Evolutionary conservation across 2,888 invertebrate species (phyloP), one percentile per base, ranked within the genome.

Genomic region (Augochlorella aurata): DNA sequence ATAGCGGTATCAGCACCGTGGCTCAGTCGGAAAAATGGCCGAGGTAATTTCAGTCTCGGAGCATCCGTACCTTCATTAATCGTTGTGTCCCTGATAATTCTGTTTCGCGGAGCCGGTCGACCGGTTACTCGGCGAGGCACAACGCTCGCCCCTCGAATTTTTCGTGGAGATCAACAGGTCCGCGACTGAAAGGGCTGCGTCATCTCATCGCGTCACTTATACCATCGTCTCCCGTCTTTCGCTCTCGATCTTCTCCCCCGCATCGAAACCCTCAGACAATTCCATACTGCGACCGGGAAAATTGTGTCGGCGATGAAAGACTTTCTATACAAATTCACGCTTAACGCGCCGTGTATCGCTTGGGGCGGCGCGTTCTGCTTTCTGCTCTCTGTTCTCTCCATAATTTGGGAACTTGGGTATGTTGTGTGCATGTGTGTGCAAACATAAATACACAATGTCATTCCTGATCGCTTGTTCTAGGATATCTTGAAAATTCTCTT

Each of bases 101-200:
- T 50, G 74, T 85, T 88, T 81, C 75, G 44, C 54, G 77, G 74
- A 67, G 74, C 65, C 50, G 63, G 29, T n/a, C 63, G 63, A 10
- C 50, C 71, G 63, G 44, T 18, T 7, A 5, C 50, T 5, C 38
- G 52, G 73, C 52, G 68, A 66, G 70, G 73, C 82, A 84, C 85
- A 86, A 65, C 83, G 81, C 79, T 86, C 77, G 79, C 71, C 73
- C 74, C 79, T 81, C 75, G 84, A 86, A 89, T 88, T 88, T 88
- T 88, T 88, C 88, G 87, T 78, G 52, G 75, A 63, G 87, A 88
- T 88, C 88, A 88, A 88, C 88, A 88, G 88, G 88, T 88, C 82
- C 81, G 61, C 79, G 75, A 67, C 44, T 70, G 80, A 86, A 87
- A 84, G 82, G 83, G 84, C 78, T 70, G 71, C 79, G 81, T 88